phyloP scores from a whole-genome alignment of 1,140 invertebrate genomes.

The Megathymus violae region DNA sequence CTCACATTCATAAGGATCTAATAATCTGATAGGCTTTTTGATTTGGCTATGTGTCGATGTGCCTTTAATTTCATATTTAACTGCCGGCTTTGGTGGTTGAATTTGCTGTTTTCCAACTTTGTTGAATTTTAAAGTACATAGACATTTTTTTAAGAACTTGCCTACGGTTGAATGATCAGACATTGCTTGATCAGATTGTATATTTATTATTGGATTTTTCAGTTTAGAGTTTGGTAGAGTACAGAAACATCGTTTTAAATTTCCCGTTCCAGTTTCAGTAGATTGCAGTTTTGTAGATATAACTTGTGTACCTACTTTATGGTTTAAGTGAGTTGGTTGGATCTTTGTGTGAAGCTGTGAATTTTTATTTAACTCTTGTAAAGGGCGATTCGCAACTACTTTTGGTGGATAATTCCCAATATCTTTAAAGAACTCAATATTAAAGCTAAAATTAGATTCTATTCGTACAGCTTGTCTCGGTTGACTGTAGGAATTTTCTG shows the following conservation, averaged over 20 bases:
- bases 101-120: constrained; percentile 31
- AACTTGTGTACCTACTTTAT: background rate
- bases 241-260: constrained; percentile 32
- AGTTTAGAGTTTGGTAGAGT: no score
- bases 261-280: background rate
- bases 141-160: constrained; percentile 40
- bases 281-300: background rate
- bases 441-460: constrained; percentile 49
- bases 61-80: constrained; percentile 8
- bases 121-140: constrained; percentile 42
- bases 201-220: no score
- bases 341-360: background rate
- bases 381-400: background rate
- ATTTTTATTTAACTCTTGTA: background rate
- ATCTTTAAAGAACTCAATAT: constrained; percentile 49
- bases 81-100: constrained; percentile 1
- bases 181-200: constrained; percentile 11
- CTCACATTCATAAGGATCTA: constrained; percentile 38
- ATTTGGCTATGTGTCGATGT: constrained; percentile 9
- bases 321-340: background rate
- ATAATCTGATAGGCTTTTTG: background rate
- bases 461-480: constrained; percentile 38
- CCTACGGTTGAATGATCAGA: constrained; percentile 19
- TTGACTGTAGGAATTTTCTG: background rate
- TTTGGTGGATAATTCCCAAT: background rate